Conservation (phyloP, 2,888 invertebrate genomes). For the Chymomyza fuscimana region DNA sequence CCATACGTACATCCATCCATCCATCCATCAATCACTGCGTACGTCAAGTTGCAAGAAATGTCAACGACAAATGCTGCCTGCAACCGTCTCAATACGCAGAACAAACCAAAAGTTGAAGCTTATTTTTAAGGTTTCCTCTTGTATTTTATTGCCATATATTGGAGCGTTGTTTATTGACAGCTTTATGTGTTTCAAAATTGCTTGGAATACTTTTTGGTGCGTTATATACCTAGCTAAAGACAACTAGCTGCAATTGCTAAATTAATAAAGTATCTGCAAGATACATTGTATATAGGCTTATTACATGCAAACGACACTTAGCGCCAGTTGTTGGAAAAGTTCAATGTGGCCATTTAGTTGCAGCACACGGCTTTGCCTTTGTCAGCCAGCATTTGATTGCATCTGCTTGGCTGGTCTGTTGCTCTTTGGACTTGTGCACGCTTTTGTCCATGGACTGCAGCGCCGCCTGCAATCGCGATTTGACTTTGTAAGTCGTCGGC, state of each 20-base stretch:
- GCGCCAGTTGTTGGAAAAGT: constrained; percentile 10
- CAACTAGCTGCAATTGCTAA: not conserved
- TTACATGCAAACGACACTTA: constrained; percentile 2
- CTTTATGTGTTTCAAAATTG: not conserved
- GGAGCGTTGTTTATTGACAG: not conserved
- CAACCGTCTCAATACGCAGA: constrained; percentile 40
- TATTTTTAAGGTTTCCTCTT: constrained; percentile 33
- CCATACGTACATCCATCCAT: constrained; percentile 25
- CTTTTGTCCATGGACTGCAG: constrained; percentile 24
- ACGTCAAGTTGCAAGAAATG: constrained; percentile 54
- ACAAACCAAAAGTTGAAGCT: constrained; percentile 27
- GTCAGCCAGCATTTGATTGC: constrained; percentile 13
- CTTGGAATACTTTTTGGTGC: not conserved
- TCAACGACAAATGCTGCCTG: constrained; percentile 58
- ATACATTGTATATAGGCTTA: constrained; percentile 1
- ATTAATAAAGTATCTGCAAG: constrained; percentile 1
- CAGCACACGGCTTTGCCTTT: constrained; percentile 17
- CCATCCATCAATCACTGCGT: constrained; percentile 61
- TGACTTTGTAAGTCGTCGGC: constrained; percentile 71
- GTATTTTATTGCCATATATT: constrained; percentile 11
- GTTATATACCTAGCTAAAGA: not conserved
- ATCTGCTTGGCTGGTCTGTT: not conserved
- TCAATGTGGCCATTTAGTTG: constrained; percentile 10
- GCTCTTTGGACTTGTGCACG: constrained; percentile 41
- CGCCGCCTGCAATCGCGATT: constrained; percentile 69